Base-by-base conservation (phyloP, 1,140 invertebrate genomes). In the Drosophila kurseongensis region DNA sequence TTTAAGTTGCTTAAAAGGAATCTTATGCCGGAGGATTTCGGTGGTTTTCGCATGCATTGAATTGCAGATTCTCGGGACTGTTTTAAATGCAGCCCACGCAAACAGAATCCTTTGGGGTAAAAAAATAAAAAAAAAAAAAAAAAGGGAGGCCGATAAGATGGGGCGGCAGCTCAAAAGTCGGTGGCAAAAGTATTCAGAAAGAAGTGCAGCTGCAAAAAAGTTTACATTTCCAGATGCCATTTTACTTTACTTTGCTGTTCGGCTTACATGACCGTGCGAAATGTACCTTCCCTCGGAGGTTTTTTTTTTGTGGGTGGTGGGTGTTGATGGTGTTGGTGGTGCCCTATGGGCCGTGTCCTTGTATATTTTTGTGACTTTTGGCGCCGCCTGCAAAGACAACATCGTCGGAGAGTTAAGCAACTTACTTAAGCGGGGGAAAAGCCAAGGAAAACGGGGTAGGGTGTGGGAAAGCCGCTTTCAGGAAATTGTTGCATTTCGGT, bases 191-290 rank as follows among this genome's bases (percentile, higher is more conserved):
- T 89, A 88, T 88, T 88, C 84, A 89, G 72, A 88, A 88, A 83
- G 79, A 83, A 88, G 79, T 83, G 79, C 80, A 88, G 67, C 79
- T 78, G 76, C 62, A 76, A 68, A 88, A 86, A 88, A 86, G 81
- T 88, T 89, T 82, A 89, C 79, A 88, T 88, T 88, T 83, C 83
- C 80, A 88, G 83, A 83, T 86, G 83, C 84, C 83, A 88, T 88
- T 88, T 77, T 89, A 71, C 76, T 88, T 85, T 84, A 80, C 78
- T 78, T 83, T 88, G 62, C 61, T 57, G 78, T 84, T 84, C 76
- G 83, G 66, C 65, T 84, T 65, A 75, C 69, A 75, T 68, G 55
- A 54, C 50, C 54, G 50, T 60, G 65, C 72, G 66, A 72, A 72
- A 50, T 58, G 68, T 72, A 72, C 68, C 68, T 75, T 66, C 45